A percentile compares a stretch with the other conserved stretches of the same genome.
Conservation (phyloP, 53 echinoderm and acorn worm species). For the Hippasteria phrygiana region DNA sequence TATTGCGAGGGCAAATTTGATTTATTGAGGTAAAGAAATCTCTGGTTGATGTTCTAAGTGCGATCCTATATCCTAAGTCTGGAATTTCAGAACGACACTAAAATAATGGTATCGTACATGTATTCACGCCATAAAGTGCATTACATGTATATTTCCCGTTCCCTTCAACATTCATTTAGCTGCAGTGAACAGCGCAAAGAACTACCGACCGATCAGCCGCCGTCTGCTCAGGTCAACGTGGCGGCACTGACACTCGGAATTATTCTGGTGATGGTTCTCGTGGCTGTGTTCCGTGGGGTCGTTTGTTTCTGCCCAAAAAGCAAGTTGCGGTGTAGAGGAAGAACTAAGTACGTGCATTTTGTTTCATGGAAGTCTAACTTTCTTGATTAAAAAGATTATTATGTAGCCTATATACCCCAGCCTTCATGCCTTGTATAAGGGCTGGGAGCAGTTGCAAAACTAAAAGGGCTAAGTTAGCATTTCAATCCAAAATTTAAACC, state of each 20-base stretch:
- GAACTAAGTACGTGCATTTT: neutral
- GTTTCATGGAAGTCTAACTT: neutral
- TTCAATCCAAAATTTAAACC: no score
- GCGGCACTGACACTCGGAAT: neutral
- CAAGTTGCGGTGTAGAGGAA: neutral
- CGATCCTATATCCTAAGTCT: neutral
- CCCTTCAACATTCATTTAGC: neutral
- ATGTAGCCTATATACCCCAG: neutral
- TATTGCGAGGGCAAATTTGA: no score
- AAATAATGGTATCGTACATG: neutral
- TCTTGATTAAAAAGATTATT: neutral
- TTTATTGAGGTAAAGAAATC: no score
- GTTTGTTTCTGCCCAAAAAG: slow-evolving; percentile 19
- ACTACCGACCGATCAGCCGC: neutral
- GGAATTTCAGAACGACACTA: no score
- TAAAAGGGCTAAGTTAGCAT: no score
- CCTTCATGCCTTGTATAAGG: neutral
- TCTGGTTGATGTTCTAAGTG: neutral
- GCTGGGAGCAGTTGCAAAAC: no score
- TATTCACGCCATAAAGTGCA: neutral
- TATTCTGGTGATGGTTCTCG: neutral
- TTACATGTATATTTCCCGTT: neutral
- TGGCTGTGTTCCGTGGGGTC: neutral
- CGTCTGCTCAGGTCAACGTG: neutral
- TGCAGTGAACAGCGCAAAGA: slow-evolving; percentile 19